phyloP scores from a whole-genome alignment of 2,113 vertebrate genomes.

The Gila orcuttii region DNA sequence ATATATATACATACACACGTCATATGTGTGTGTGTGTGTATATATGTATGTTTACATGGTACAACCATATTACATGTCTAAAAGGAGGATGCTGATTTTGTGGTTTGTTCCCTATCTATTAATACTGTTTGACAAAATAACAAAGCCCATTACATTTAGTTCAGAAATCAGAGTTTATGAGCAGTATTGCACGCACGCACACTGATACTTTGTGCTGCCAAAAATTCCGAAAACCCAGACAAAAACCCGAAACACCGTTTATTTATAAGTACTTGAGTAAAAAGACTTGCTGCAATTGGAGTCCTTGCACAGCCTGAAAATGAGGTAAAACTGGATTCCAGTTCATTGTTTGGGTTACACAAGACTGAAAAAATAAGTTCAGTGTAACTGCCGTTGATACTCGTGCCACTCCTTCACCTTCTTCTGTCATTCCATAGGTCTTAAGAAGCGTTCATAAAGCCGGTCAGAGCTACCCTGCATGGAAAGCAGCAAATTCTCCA shows the following conservation, averaged over 20 bases:
- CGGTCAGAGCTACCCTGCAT: conserved; percentile 71
- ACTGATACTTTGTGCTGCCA: background rate
- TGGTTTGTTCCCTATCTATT: background rate
- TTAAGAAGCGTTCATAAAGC: conserved; percentile 77
- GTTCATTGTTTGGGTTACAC: conserved; percentile 5
- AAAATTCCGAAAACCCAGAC: background rate
- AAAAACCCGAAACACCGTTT: conserved; percentile 1
- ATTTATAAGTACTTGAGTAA: background rate
- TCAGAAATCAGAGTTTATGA: background rate
- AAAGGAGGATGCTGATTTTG: background rate
- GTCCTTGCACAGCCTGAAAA: conserved; percentile 2
- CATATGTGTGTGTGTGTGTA: too few species aligned
- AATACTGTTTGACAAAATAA: background rate
- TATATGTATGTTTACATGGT: background rate
- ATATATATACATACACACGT: too few species aligned
- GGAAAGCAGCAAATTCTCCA: conserved; percentile 75
- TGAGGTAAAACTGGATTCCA: conserved; percentile 46
- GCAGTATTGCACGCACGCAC: background rate
- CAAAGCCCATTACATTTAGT: background rate
- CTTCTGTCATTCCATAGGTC: conserved; percentile 66
- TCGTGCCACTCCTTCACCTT: conserved; percentile 3
- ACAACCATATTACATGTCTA: background rate
- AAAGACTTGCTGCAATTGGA: background rate
- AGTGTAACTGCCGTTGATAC: conserved; percentile 11
- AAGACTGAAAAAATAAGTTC: conserved; percentile 10